Evolutionary conservation across 2,888 invertebrate species (phyloP).

Genomic region (Aquatica leii): DNA sequence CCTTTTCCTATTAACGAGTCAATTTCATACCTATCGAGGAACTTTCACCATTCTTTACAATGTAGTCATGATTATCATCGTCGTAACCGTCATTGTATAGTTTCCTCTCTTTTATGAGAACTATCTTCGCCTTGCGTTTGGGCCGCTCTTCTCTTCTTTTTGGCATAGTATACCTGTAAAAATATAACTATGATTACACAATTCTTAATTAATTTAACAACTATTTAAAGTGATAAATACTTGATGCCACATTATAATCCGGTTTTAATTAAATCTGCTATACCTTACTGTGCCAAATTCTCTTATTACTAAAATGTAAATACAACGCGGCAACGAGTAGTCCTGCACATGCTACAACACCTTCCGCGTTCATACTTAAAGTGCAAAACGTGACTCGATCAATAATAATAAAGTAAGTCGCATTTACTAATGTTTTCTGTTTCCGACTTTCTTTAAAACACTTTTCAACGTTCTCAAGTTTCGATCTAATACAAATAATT

Average conservation of each 20-base stretch:
- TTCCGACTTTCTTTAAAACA: too few species aligned
- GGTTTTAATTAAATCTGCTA: too few species aligned
- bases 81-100: conserved; percentile 97
- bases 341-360: neutral
- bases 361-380: neutral
- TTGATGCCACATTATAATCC: neutral
- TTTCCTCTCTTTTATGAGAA: conserved; percentile 90
- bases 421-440: too few species aligned
- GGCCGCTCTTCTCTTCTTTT: conserved; percentile 96
- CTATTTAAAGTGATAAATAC: too few species aligned
- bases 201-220: too few species aligned
- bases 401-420: too few species aligned
- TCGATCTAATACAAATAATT: too few species aligned
- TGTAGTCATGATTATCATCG: conserved; percentile 99
- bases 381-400: too few species aligned
- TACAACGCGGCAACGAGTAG: too few species aligned
- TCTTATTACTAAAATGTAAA: too few species aligned
- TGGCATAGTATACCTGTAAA: conserved; percentile 95
- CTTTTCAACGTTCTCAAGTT: too few species aligned
- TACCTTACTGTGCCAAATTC: too few species aligned
- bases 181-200: neutral
- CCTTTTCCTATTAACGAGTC: conserved; percentile 98
- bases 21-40: conserved; percentile 99
- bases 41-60: conserved; percentile 98
- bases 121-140: conserved; percentile 92